A percentile compares a stretch with the other conserved stretches of the same genome.
Evolutionary conservation across 2,888 invertebrate genomes (phyloP).

Genomic region (Oasisia sp.): DNA sequence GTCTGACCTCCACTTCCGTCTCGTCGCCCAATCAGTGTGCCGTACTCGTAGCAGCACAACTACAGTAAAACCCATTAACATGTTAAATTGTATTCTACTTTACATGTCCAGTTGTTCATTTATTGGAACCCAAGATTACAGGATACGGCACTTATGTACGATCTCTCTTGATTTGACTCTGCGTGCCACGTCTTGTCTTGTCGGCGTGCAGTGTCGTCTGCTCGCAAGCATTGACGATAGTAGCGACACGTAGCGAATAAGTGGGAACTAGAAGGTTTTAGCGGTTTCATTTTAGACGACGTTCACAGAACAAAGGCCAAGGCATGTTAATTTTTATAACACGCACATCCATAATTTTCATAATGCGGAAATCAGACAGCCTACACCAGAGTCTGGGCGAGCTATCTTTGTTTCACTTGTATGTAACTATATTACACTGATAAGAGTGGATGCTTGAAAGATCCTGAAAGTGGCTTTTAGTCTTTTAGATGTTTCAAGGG

Average conservation of each 20-base stretch:
- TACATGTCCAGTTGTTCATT: too few species aligned
- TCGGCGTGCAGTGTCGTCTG: background rate
- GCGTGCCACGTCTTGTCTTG: background rate
- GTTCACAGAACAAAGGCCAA: background rate
- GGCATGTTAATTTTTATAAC: background rate
- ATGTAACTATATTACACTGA: too few species aligned
- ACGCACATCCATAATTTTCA: background rate
- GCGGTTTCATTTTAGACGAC: background rate
- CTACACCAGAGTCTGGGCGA: too few species aligned
- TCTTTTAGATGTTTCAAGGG: too few species aligned
- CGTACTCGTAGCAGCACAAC: conserved; percentile 6
- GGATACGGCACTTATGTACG: too few species aligned
- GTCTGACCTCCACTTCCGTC: conserved; percentile 3
- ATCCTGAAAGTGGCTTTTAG: too few species aligned
- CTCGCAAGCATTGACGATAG: background rate
- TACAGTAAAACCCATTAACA: background rate
- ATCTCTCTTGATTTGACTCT: background rate
- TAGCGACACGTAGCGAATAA: background rate
- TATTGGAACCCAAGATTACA: too few species aligned
- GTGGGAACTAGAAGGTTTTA: background rate
- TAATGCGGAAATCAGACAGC: too few species aligned
- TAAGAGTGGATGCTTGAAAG: too few species aligned
- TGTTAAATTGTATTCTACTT: too few species aligned
- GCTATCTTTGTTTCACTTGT: too few species aligned
- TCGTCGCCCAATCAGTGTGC: background rate